phyloP scores from a whole-genome alignment of 2,888 invertebrate species.

The Chydorus sphaericus region DNA sequence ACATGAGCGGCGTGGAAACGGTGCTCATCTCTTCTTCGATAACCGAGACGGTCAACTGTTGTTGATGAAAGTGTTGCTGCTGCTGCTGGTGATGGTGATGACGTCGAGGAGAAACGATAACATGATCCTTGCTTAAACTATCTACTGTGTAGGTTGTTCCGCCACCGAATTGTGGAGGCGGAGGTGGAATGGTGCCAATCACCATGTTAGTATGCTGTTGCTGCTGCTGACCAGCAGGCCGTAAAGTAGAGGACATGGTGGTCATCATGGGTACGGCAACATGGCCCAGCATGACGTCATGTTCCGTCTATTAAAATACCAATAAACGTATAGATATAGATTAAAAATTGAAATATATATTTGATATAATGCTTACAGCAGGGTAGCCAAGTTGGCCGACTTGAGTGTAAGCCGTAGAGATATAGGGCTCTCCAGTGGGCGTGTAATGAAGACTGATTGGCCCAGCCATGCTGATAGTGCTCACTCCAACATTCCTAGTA shows the following conservation, averaged over 20 bases:
- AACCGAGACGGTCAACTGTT: neutral
- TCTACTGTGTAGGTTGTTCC: neutral
- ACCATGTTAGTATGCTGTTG: neutral
- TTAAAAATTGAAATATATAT: too few relatives aligned
- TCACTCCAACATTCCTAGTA: conserved; percentile 12
- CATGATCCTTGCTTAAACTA: neutral
- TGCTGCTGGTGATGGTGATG: neutral
- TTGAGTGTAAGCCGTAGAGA: neutral
- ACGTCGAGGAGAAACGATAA: neutral
- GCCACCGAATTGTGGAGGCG: neutral
- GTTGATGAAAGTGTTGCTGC: neutral
- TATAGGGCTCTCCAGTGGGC: neutral
- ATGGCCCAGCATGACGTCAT: neutral
- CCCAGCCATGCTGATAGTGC: conserved; percentile 10
- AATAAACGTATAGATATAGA: too few relatives aligned
- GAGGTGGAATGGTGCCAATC: neutral
- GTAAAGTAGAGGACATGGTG: neutral
- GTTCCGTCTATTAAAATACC: neutral
- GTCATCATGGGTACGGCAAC: neutral
- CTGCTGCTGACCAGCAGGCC: neutral
- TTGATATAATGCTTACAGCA: neutral
- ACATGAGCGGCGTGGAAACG: conserved; percentile 4
- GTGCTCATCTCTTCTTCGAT: conserved; percentile 10
- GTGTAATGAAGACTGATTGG: conserved; percentile 1
- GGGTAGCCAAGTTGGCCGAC: neutral